These are phyloP conservation scores for Leucoptera coffeella DNA, from an alignment of 2,888 invertebrate species.

Conservation along the genomic window DNA sequence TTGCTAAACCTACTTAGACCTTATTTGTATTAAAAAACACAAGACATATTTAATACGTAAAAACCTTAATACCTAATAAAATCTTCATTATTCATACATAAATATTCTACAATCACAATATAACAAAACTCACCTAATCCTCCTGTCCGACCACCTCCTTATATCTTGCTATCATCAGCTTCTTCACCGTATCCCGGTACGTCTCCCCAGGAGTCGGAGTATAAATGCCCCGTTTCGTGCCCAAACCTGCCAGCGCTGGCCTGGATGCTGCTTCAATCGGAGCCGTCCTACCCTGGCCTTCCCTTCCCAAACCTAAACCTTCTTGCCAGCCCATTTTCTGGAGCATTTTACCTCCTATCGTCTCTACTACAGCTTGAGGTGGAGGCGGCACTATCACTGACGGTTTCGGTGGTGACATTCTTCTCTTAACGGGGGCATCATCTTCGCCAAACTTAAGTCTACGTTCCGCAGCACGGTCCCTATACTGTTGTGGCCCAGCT, in stretches of 20 bases:
- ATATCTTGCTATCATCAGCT: slow-evolving; percentile 83
- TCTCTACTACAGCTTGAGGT: slow-evolving; percentile 72
- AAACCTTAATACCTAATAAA: neutral
- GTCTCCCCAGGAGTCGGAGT: slow-evolving; percentile 77
- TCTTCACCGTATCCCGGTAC: slow-evolving; percentile 84
- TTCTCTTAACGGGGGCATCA: slow-evolving; percentile 52
- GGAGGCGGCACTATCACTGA: slow-evolving; percentile 49
- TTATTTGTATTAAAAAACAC: too few species aligned
- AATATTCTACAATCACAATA: too few species aligned
- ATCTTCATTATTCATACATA: slow-evolving; percentile 6
- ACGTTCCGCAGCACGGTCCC: slow-evolving; percentile 95
- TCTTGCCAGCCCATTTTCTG: slow-evolving; percentile 99
- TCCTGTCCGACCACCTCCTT: slow-evolving; percentile 69
- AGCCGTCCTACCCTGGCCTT: slow-evolving; percentile 87
- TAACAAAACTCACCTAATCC: slow-evolving; percentile 33
- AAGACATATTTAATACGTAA: neutral
- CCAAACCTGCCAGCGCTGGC: slow-evolving; percentile 76
- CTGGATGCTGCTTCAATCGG: slow-evolving; percentile 78
- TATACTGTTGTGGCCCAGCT: slow-evolving; percentile 53
- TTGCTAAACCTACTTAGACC: too few species aligned
- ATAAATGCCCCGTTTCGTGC: slow-evolving; percentile 73
- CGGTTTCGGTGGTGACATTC: slow-evolving; percentile 31
- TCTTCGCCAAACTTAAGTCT: slow-evolving; percentile 89
- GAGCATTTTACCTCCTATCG: slow-evolving; percentile 89
- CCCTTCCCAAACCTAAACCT: slow-evolving; percentile 91